A percentile compares a stretch with the other conserved stretches of the same genome.
phyloP scores from a whole-genome alignment of 2,888 invertebrate genomes.

The Rhagonycha lutea region DNA sequence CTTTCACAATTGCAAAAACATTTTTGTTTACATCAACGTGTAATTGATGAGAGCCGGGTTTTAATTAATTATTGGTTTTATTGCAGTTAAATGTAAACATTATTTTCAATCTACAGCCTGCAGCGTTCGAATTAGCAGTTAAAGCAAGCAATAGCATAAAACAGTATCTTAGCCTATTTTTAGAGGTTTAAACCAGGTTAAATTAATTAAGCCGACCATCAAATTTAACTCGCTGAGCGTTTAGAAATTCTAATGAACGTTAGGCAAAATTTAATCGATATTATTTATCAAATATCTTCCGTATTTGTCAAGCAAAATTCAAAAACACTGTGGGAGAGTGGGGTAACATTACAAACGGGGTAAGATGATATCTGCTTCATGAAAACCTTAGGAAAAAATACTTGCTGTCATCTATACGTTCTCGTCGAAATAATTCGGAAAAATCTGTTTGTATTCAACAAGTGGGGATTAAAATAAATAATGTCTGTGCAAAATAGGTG shows the following conservation, averaged over 20 bases:
- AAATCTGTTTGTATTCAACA: too few species aligned
- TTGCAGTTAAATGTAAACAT: conserved; percentile 13
- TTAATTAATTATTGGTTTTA: conserved; percentile 17
- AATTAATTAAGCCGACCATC: conserved; percentile 21
- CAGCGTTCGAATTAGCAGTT: conserved; percentile 17
- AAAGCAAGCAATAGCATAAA: conserved; percentile 17
- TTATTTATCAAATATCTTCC: not conserved
- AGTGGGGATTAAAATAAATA: too few species aligned
- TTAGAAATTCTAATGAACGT: not conserved
- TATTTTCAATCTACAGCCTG: not conserved
- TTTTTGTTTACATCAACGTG: conserved; percentile 3
- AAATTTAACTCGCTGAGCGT: conserved; percentile 9
- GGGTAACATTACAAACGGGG: too few species aligned
- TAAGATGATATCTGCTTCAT: too few species aligned
- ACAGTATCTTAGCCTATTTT: conserved; percentile 15
- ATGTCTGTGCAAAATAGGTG: too few species aligned
- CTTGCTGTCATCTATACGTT: too few species aligned
- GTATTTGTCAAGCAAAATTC: not conserved
- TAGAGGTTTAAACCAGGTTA: conserved; percentile 19
- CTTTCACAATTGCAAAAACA: conserved; percentile 1
- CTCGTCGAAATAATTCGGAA: too few species aligned
- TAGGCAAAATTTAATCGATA: not conserved
- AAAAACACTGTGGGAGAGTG: not conserved
- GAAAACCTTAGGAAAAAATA: too few species aligned
- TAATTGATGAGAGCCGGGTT: conserved; percentile 5